Evolutionary conservation across 2,113 vertebrate genomes (phyloP).

Genomic region (Mola mola): DNA sequence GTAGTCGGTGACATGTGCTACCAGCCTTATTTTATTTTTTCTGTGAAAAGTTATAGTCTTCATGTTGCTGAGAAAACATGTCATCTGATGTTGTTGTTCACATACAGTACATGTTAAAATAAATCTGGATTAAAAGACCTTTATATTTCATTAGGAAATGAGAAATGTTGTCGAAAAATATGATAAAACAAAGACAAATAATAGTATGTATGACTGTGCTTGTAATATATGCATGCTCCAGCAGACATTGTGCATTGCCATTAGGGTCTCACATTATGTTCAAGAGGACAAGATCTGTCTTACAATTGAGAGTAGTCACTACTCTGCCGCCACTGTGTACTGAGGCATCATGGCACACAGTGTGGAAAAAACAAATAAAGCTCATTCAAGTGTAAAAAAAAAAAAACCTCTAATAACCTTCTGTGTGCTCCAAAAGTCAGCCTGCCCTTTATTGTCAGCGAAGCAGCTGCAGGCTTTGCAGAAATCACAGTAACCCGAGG

Average conservation of each 20-base stretch:
- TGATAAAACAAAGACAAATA: too few species aligned
- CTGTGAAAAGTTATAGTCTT: too few species aligned
- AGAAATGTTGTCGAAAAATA: too few species aligned
- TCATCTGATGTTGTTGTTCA: too few species aligned
- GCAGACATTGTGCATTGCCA: background rate
- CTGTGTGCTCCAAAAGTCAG: constrained; percentile 22
- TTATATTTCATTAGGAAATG: too few species aligned
- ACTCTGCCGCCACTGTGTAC: too few species aligned
- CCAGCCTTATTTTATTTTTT: too few species aligned
- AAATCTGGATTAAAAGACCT: too few species aligned
- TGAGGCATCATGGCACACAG: constrained; percentile 1
- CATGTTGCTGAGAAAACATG: too few species aligned
- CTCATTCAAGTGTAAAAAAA: constrained; percentile 33
- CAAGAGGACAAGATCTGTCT: constrained; percentile 19
- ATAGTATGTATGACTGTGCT: background rate
- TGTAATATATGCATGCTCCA: too few species aligned
- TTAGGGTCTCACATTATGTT: background rate
- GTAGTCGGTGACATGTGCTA: too few species aligned
- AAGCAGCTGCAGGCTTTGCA: constrained; percentile 39
- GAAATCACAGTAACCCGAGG: constrained; percentile 33
- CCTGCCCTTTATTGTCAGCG: constrained; percentile 18
- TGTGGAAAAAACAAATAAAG: constrained; percentile 37
- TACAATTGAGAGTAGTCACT: constrained; percentile 15
- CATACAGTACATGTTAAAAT: too few species aligned
- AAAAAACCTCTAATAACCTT: constrained; percentile 30